Base-by-base conservation (phyloP, 1,140 invertebrate species). In the Agrilus planipennis region DNA sequence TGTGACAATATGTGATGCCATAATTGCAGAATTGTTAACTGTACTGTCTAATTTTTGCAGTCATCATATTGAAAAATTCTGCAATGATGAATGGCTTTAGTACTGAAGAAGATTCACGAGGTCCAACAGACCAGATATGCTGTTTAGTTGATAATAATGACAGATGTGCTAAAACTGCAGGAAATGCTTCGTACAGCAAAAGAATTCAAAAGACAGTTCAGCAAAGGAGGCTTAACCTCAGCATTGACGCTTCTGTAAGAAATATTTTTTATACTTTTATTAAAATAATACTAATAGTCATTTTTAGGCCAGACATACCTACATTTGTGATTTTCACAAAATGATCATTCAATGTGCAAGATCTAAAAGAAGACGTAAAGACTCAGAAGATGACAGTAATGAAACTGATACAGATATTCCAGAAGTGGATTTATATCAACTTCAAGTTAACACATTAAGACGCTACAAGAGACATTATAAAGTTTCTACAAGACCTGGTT, bases 281-380 rank as follows among this genome's bases (percentile, higher is more conserved):
- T 27, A 27, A 27, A 27, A 39, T 14, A 30, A 0, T 38, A 31
- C 31, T 9, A 38, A 29, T 20, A 30, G 27, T 16, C 22, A 29
- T 51, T 69, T 73, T 12, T 62, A 91, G 87, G 87, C 86, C 23
- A 73, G 82, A 50, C 91, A 96, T 56, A 92, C 86, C 57, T 96
- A 96, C 61, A 97, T 97, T 53, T 96, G 93, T 70, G 92, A 97
- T 60, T 81, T 84, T 57, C 92, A 96, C 62, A 96, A 97, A 67
- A 79, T 79, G 58, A 82, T 93, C 49, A 96, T 96, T 51, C 91
- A 95, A 62, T 88, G 81, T 62, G 87, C 90, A 10, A 75, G 91
- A 47, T 83, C 81, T 3, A 84, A 91, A 50, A 71, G 78, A 41
- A 73, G 87, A 43, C 76, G 87, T 43, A 87, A 88, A 60, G 89